Percentiles rank a stretch among this genome's conserved stretches.
Evolutionary conservation across 2,797 vertebrate species (phyloP).

Genomic region (Halcyon leucocephala): DNA sequence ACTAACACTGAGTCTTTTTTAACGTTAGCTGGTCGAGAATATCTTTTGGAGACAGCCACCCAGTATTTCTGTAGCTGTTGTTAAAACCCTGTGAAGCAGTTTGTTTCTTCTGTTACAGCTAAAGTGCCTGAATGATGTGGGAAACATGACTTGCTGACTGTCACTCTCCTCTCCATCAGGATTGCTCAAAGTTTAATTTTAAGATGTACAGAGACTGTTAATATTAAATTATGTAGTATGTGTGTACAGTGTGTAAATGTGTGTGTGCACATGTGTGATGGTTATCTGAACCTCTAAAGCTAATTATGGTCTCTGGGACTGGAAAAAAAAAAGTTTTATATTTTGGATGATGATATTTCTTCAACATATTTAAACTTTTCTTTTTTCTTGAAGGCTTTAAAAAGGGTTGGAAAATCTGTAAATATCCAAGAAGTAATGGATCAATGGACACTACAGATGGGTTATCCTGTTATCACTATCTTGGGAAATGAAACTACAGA

Average conservation of each 20-base stretch:
- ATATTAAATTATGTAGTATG: neutral
- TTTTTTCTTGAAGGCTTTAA: conserved; percentile 86
- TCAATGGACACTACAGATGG: conserved; percentile 98
- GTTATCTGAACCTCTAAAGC: neutral
- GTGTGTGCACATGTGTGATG: neutral
- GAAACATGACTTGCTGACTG: neutral
- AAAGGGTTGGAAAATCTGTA: conserved; percentile 90
- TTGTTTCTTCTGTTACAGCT: neutral
- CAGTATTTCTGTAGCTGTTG: neutral
- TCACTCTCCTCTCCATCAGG: neutral
- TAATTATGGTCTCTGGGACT: neutral
- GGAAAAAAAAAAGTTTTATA: neutral
- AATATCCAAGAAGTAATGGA: conserved; percentile 96
- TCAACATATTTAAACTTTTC: conserved; percentile 40
- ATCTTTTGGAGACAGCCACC: neutral
- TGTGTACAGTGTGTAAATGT: neutral
- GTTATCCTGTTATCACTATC: conserved; percentile 95
- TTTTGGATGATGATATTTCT: neutral
- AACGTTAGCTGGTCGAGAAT: neutral
- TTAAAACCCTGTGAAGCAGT: neutral
- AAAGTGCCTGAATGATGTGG: neutral
- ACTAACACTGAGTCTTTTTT: neutral
- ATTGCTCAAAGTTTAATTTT: neutral
- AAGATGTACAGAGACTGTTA: neutral
- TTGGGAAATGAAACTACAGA: conserved; percentile 90